Evolutionary conservation across 1,140 invertebrate species (phyloP).

Genomic region (Lasaia peninsularis): DNA sequence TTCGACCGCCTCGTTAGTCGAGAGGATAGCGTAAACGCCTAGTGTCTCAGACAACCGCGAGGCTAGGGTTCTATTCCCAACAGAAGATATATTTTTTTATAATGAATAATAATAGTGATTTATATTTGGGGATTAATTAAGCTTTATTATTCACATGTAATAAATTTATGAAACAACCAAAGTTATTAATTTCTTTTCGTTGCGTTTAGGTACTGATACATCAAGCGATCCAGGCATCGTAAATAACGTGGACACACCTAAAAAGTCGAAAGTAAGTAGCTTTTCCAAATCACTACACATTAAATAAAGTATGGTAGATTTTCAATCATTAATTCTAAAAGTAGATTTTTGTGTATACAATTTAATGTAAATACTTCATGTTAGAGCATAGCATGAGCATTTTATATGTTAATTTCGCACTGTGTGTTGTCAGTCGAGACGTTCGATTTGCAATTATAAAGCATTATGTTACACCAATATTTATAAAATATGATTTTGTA

Average conservation of each 20-base stretch:
- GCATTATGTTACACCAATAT: slow-evolving; percentile 15
- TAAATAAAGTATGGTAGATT: slow-evolving; percentile 49
- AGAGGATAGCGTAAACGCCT: too few relatives aligned
- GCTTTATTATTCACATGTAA: too few relatives aligned
- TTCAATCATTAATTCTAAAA: slow-evolving; percentile 17
- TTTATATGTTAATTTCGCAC: slow-evolving; percentile 44
- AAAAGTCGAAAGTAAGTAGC: slow-evolving; percentile 65
- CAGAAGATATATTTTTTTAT: too few relatives aligned
- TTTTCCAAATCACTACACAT: slow-evolving; percentile 8
- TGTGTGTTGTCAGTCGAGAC: slow-evolving; percentile 23
- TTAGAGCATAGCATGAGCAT: slow-evolving; percentile 54
- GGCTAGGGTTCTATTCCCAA: too few relatives aligned
- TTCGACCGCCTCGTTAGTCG: too few relatives aligned
- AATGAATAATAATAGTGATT: too few relatives aligned
- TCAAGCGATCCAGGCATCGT: slow-evolving; percentile 62
- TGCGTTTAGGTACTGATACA: slow-evolving; percentile 66
- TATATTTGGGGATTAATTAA: too few relatives aligned
- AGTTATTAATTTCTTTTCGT: not conserved
- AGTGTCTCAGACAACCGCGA: too few relatives aligned
- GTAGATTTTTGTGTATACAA: slow-evolving; percentile 45
- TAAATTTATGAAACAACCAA: not conserved
- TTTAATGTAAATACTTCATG: slow-evolving; percentile 58
- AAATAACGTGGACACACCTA: slow-evolving; percentile 69
- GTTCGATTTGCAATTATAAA: slow-evolving; percentile 15
- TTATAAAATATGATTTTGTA: slow-evolving; percentile 42